These are phyloP conservation scores for Brachionus koreanus DNA, from an alignment of 1,140 invertebrate genomes.

Conservation along the genomic window DNA sequence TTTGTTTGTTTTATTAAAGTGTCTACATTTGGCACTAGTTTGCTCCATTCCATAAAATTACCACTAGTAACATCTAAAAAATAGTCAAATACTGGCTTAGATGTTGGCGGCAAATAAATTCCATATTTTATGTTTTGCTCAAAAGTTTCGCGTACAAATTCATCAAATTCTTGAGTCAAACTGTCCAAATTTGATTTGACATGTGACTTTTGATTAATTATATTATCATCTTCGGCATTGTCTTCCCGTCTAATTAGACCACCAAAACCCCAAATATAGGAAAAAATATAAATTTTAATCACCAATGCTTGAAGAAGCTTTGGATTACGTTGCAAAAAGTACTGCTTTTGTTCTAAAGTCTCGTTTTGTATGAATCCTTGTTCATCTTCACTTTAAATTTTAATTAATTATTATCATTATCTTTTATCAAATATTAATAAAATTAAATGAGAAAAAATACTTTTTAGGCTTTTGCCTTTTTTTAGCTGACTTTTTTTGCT, in stretches of 20 bases:
- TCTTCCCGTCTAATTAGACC: constrained; percentile 65
- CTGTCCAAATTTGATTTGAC: constrained; percentile 55
- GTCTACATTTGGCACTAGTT: constrained; percentile 53
- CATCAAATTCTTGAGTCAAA: constrained; percentile 68
- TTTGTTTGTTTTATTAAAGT: constrained; percentile 44
- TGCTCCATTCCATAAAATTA: constrained; percentile 56
- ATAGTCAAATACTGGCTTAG: constrained; percentile 55
- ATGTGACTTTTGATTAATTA: constrained; percentile 44
- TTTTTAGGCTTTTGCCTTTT: constrained; percentile 5
- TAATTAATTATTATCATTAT: not conserved
- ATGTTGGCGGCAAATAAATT: constrained; percentile 55
- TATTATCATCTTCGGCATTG: constrained; percentile 52
- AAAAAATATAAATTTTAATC: constrained; percentile 66
- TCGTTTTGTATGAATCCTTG: not conserved
- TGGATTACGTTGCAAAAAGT: constrained; percentile 55
- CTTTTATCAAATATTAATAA: not conserved
- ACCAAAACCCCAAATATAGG: constrained; percentile 70
- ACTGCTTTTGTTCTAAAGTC: constrained; percentile 45
- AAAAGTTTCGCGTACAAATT: constrained; percentile 62
- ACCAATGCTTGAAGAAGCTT: constrained; percentile 61
- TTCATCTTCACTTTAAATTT: not conserved
- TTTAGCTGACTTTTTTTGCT: constrained; percentile 23
- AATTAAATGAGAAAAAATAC: not conserved
- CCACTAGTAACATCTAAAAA: constrained; percentile 57
- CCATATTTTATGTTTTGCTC: constrained; percentile 36